Base-by-base conservation (phyloP, 2,797 vertebrate species). In the Brotula barbata region DNA sequence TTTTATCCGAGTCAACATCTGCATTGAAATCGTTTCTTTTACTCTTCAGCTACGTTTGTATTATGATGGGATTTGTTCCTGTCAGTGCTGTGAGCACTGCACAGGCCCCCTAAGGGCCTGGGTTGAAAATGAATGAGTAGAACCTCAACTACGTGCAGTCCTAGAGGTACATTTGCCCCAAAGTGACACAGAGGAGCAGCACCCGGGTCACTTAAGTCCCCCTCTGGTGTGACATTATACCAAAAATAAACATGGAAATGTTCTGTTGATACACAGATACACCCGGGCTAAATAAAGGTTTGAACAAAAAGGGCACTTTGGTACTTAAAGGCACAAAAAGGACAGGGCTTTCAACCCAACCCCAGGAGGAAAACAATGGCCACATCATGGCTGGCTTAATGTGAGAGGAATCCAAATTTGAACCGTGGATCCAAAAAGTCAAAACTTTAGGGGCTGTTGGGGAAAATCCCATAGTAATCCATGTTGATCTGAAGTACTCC, bases 401-500 rank as follows among this genome's bases (percentile, higher is more conserved):
- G 53, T 34, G 63, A 63, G 39, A 66, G 44, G 64, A 83, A 75
- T 76, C 57, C 58, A 65, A 77, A 81, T 65, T 71, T 86, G 87
- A 83, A 84, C 85, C 83, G 83, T 77, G 64, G 68, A 65, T 82
- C 71, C 52, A 81, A 85, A 53, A 84, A 85, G 77, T 77, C 68
- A 69, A 74, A 81, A 80, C 80, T 88, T 88, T 86, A 37, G 71
- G 57, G 64, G 72, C 67, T 68, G 67, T 57, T 69, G 73, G 64
- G 77, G 3, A 83, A 87, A 84, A 90, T 85, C 86, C 77, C 79
- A 69, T 55, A 69, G 65, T 87, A 89, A 89, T 87, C 83, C 80
- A 82, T 40, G 61, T 58, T 82, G 80, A 84, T 84, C 68, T 72
- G 67, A 77, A 74, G 65, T 74, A 62, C 62, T 78, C 77, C 60